Percentiles rank a stretch among this genome's conserved stretches.
Evolutionary conservation across 2,113 vertebrate species (phyloP).

Genomic region (human (Homo sapiens)): DNA sequence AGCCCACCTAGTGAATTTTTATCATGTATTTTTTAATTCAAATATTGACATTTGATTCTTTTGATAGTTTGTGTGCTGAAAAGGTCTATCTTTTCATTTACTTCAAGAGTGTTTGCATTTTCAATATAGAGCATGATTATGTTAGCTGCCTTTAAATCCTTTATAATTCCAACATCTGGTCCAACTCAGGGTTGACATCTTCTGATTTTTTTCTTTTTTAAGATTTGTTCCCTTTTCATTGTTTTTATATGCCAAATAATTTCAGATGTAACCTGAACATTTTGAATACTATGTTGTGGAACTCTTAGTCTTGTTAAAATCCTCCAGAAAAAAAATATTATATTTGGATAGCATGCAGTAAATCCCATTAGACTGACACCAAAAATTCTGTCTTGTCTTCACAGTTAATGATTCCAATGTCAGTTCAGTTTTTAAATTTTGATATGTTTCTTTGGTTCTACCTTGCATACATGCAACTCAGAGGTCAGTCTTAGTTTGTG

Average conservation of each 20-base stretch:
- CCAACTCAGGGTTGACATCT: not conserved
- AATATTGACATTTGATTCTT: not conserved
- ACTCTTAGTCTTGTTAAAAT: not conserved
- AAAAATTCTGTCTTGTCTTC: not conserved
- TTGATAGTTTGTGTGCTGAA: not conserved
- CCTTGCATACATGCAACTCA: too few relatives aligned
- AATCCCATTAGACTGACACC: not conserved
- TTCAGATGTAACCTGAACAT: not conserved
- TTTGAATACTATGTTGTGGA: not conserved
- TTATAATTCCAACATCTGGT: not conserved
- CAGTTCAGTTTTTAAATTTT: not conserved
- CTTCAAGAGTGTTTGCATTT: not conserved
- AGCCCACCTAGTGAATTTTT: not conserved
- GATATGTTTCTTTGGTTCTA: not conserved
- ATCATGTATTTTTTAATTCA: not conserved
- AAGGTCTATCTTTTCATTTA: not conserved
- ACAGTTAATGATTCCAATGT: not conserved
- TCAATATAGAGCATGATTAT: not conserved
- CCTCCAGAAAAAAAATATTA: not conserved
- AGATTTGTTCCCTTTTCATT: not conserved
- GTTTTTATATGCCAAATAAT: not conserved
- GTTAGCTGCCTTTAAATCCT: not conserved
- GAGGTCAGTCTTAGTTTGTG: not conserved
- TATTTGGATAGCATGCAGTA: not conserved
- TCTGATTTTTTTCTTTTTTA: not conserved